A percentile compares a stretch with the other conserved stretches of the same genome.
phyloP scores from a whole-genome alignment of 2,113 vertebrate species.

The Oplegnathus fasciatus region DNA sequence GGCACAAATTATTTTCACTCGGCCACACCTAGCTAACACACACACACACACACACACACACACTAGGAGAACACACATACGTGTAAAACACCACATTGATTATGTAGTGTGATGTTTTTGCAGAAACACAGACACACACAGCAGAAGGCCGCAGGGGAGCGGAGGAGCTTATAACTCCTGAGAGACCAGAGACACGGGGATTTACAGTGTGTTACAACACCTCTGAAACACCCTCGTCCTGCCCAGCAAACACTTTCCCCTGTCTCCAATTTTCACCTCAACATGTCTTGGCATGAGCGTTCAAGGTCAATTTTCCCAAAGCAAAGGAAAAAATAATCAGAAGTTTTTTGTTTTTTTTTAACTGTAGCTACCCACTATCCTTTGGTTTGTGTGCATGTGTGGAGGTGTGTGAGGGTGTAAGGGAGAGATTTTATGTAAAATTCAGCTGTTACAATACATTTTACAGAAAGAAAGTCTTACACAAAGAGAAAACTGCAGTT shows the following conservation, averaged over 20 bases:
- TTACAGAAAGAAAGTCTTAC: background rate
- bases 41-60: conserved; percentile 12
- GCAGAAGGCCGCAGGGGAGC: conserved; percentile 22
- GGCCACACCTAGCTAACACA: conserved; percentile 36
- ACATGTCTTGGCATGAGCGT: background rate
- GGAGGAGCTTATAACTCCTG: conserved; percentile 12
- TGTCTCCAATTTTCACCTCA: conserved; percentile 63
- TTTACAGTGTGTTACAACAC: conserved; percentile 38
- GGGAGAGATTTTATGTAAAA: background rate
- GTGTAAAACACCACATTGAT: conserved; percentile 29
- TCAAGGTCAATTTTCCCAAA: conserved; percentile 15
- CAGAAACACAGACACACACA: conserved; percentile 19
- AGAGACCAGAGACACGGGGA: conserved; percentile 20
- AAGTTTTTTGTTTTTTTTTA: background rate
- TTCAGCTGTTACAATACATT: background rate
- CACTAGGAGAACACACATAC: conserved; percentile 18
- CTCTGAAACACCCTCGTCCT: conserved; percentile 20
- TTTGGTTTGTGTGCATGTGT: background rate
- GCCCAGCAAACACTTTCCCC: background rate
- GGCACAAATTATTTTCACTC: conserved; percentile 33
- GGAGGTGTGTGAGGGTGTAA: background rate
- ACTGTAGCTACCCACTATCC: background rate
- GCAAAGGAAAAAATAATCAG: conserved; percentile 10
- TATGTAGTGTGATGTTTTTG: conserved; percentile 34
- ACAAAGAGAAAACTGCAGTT: background rate